phyloP scores from a whole-genome alignment of 2,797 vertebrate genomes.

The Malurus leucopterus region DNA sequence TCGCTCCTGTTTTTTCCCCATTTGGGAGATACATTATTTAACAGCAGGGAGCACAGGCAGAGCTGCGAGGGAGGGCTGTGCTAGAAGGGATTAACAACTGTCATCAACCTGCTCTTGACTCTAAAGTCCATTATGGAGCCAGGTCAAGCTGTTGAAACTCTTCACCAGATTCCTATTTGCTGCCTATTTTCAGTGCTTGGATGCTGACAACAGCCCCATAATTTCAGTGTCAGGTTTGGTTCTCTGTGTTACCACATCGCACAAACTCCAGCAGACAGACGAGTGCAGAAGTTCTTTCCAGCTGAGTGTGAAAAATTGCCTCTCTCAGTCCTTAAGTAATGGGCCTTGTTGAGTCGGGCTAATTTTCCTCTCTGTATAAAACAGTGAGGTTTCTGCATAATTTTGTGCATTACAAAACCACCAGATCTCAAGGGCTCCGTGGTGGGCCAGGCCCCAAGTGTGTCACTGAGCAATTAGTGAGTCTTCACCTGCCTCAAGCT shows the following conservation, averaged over 20 bases:
- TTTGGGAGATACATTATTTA: background rate
- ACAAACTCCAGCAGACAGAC: background rate
- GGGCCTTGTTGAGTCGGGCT: background rate
- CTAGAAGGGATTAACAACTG: constrained; percentile 10
- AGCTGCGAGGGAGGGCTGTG: background rate
- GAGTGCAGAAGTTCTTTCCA: constrained; percentile 42
- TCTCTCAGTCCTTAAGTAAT: background rate
- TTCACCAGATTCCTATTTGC: constrained; percentile 18
- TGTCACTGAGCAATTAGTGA: constrained; percentile 12
- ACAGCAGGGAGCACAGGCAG: background rate
- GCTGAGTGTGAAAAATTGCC: constrained; percentile 35
- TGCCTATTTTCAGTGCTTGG: constrained; percentile 17
- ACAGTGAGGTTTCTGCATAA: constrained; percentile 36
- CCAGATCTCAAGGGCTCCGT: background rate
- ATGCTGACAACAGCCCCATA: constrained; percentile 11
- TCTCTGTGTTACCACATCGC: background rate
- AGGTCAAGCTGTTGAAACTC: constrained; percentile 3
- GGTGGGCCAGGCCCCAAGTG: constrained; percentile 42
- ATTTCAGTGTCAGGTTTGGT: constrained; percentile 1
- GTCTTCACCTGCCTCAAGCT: background rate
- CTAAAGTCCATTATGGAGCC: background rate
- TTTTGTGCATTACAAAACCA: constrained; percentile 1
- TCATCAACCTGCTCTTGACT: constrained; percentile 28
- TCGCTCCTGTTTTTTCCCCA: background rate
- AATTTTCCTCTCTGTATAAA: constrained; percentile 34